Evolutionary conservation across 1,140 invertebrate genomes (phyloP).

Genomic region (Bactericera cockerelli): DNA sequence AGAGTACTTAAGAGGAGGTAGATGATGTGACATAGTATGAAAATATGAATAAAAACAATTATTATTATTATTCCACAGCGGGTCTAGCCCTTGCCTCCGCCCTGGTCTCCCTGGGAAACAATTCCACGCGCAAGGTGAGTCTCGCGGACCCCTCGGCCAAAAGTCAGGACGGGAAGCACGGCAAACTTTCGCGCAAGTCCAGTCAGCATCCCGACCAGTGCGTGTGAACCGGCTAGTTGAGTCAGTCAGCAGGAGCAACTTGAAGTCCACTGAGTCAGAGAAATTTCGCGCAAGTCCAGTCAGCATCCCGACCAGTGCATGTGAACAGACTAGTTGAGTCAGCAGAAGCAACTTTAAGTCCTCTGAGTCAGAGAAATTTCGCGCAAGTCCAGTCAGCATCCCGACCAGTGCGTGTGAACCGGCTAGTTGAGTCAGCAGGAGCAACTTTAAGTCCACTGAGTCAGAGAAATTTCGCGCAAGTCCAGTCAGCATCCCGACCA

Average conservation of each 20-base stretch:
- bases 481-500: constrained; percentile 51
- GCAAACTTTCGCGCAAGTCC: constrained; percentile 40
- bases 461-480: constrained; percentile 43
- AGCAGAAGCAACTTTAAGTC: too few relatives aligned
- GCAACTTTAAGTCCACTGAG: too few relatives aligned
- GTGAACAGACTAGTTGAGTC: too few relatives aligned
- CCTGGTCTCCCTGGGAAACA: constrained; percentile 64
- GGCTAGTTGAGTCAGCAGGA: too few relatives aligned
- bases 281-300: constrained; percentile 43
- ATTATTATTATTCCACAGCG: constrained; percentile 31
- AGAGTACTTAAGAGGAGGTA: too few relatives aligned
- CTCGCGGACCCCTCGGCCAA: constrained; percentile 44
- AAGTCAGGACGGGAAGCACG: constrained; percentile 40
- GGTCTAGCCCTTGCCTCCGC: constrained; percentile 71
- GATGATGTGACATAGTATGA: too few relatives aligned
- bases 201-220: constrained; percentile 50
- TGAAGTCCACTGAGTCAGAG: too few relatives aligned
- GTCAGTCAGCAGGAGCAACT: too few relatives aligned
- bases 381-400: constrained; percentile 48
- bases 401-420: constrained; percentile 31
- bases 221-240: background rate
- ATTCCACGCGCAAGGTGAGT: constrained; percentile 43
- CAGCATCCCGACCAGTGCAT: constrained; percentile 44
- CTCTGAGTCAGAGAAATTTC: constrained; percentile 34
- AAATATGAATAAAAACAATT: too few relatives aligned